Evolutionary conservation across 1,140 invertebrate species (phyloP).

Genomic region (Dreissena rostriformis): DNA sequence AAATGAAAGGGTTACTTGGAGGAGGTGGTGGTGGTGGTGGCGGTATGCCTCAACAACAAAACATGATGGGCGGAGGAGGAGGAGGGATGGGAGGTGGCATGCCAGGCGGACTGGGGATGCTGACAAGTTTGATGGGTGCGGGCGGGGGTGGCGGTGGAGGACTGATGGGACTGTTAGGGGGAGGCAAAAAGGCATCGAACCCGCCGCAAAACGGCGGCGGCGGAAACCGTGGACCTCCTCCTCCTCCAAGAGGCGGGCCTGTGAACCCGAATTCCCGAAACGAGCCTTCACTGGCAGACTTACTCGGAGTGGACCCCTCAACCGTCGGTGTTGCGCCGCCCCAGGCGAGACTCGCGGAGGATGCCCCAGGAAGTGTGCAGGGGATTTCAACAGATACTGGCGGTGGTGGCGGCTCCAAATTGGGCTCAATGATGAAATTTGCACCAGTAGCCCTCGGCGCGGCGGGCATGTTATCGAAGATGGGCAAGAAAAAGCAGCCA

Average conservation of each 20-base stretch:
- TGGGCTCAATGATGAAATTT: background rate
- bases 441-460: background rate
- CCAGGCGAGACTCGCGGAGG: background rate
- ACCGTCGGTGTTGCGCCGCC: background rate
- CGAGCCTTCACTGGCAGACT: conserved; percentile 47
- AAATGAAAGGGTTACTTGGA: conserved; percentile 7
- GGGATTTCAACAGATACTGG: conserved; percentile 11
- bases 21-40: conserved; percentile 11
- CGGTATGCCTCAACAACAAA: background rate
- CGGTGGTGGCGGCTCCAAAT: background rate
- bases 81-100: conserved; percentile 18
- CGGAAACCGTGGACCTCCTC: background rate
- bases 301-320: conserved; percentile 47
- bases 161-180: conserved; percentile 4
- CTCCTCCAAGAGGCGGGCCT: conserved; percentile 11
- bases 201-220: background rate
- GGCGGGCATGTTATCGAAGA: background rate
- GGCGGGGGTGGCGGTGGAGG: conserved; percentile 15
- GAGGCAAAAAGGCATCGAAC: conserved; percentile 6
- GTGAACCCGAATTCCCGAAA: background rate
- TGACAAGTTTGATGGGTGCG: background rate
- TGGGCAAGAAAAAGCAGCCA: background rate
- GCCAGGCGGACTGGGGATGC: conserved; percentile 13
- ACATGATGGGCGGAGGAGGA: background rate
- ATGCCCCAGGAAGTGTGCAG: background rate